Evolutionary conservation across 2,113 vertebrate genomes (phyloP), one percentile per base, ranked within the genome.

Genomic region (Macrotis lagotis): DNA sequence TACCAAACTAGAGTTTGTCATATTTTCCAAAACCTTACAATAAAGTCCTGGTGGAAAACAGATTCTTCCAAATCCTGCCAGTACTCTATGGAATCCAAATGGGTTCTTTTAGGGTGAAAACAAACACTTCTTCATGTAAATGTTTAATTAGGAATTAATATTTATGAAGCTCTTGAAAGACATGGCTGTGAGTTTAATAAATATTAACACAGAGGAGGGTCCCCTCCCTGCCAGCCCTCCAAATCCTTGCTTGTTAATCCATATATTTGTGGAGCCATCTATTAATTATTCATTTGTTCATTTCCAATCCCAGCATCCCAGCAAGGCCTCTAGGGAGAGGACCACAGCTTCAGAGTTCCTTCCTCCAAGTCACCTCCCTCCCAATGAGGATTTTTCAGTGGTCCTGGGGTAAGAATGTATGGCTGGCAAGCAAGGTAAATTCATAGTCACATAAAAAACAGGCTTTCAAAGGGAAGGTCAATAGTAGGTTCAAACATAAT

Each of bases 131-230:
- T 97, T 92, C 94, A n/a, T 92, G 98, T 98, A 97, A 98, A 98
- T 96, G 51, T 98, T 98, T 98, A 98, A 98, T 98, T 97, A 97
- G 92, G 93, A 97, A 98, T 98, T 98, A 98, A 98, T 98, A 98
- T 98, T 98, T 97, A 98, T 97, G 93, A 98, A 97, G 97, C 96
- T 91, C 96, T 95, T 96, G 96, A 96, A 96, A 93, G 96, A 50
- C 91, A 90, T 96, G 97, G 59, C 95, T 94, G 88, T 28, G 95
- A 96, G 95, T 96, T 98, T 97, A 96, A 98, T 98, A 98, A 98
- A 98, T 98, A 98, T 98, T 98, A 98, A 98, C 97, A 94, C 92
- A 92, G 49, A 44, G 47, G 51, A 12, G 0, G 88, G 19, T 48
- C 9, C 47, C 22, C 25, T 52, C 92, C 93, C 91, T 44, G 83